Conservation (phyloP, 1,140 invertebrate species). For the Oedothorax gibbosus region DNA sequence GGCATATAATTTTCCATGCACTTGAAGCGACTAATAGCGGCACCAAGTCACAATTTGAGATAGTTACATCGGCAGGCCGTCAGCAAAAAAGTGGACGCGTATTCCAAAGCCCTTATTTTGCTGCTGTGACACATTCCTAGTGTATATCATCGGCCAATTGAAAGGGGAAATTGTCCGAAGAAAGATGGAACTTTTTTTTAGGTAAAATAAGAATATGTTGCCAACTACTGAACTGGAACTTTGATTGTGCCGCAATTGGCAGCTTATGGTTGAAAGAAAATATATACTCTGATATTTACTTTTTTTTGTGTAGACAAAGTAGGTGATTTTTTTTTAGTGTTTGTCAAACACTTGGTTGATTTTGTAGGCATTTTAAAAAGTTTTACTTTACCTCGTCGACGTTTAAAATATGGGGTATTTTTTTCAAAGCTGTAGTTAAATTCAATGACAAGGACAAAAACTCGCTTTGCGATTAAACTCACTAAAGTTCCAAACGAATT, state of each 20-base stretch:
- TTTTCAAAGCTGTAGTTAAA: too few species aligned
- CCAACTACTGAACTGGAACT: constrained; percentile 56
- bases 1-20: constrained; percentile 52
- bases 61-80: not conserved
- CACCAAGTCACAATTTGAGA: constrained; percentile 18
- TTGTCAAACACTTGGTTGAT: too few species aligned
- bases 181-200: constrained; percentile 22
- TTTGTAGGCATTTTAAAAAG: too few species aligned
- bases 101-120: constrained; percentile 15
- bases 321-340: too few species aligned
- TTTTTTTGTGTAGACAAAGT: too few species aligned
- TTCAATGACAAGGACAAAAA: too few species aligned
- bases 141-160: constrained; percentile 36
- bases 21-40: constrained; percentile 46
- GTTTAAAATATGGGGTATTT: too few species aligned
- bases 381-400: too few species aligned
- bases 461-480: too few species aligned
- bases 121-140: constrained; percentile 55
- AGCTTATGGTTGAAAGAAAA: not conserved
- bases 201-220: constrained; percentile 5
- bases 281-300: too few species aligned
- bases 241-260: constrained; percentile 20
- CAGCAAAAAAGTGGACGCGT: not conserved
- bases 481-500: too few species aligned
- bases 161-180: constrained; percentile 27